Percentiles rank a stretch among this genome's conserved stretches.
phyloP scores from a whole-genome alignment of 92 coral and sea anemone species.

The Actinernus sp. region DNA sequence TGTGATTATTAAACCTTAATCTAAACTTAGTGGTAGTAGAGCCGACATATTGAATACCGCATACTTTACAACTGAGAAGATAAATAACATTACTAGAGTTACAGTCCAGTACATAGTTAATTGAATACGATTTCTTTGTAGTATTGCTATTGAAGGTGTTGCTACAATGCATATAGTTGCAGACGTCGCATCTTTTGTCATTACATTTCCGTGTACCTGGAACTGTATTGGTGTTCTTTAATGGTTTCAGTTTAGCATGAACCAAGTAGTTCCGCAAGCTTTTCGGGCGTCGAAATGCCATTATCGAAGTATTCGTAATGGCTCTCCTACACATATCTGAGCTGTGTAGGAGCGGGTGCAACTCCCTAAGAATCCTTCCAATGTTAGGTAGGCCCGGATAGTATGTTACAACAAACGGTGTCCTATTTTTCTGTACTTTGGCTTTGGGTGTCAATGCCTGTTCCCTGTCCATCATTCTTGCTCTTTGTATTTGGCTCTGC shows the following conservation, averaged over 20 bases:
- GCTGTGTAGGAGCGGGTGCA: conserved; percentile 11
- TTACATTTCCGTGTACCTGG: not conserved
- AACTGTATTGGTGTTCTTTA: not conserved
- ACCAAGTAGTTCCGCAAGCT: conserved; percentile 31
- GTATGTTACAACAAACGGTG: conserved; percentile 32
- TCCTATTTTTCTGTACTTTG: not conserved
- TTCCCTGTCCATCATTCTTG: not conserved
- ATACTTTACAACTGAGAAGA: conserved; percentile 37
- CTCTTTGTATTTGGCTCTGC: conserved; percentile 11
- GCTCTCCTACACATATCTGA: conserved; percentile 17
- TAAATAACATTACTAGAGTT: conserved; percentile 50
- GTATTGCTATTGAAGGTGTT: not conserved
- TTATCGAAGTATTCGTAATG: conserved; percentile 11
- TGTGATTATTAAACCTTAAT: conserved; percentile 31
- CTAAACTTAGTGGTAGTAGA: conserved; percentile 43
- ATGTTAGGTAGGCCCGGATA: conserved; percentile 21
- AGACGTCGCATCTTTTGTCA: conserved; percentile 2
- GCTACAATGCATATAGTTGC: not conserved
- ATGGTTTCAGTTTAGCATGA: conserved; percentile 15
- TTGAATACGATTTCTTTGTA: not conserved
- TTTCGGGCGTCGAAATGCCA: conserved; percentile 49
- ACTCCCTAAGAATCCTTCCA: conserved; percentile 4
- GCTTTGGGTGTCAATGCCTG: not conserved
- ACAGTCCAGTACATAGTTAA: no score
- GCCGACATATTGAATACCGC: conserved; percentile 41